These are phyloP conservation scores for Limonius californicus DNA, from an alignment of 1,140 invertebrate genomes.

Conservation along the genomic window DNA sequence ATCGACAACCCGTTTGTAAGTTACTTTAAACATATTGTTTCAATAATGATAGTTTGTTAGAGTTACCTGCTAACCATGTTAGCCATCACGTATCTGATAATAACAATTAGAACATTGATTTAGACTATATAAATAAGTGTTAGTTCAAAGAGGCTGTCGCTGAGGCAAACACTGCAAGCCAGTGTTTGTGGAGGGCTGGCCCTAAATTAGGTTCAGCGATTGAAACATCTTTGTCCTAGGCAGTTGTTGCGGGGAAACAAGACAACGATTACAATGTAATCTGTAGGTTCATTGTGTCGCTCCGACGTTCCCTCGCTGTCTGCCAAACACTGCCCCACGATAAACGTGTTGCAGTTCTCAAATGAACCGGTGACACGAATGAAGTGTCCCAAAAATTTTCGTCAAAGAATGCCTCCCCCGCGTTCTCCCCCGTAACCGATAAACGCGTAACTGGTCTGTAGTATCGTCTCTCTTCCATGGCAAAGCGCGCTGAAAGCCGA, in stretches of 20 bases:
- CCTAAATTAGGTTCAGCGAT: neutral
- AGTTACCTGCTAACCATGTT: too few species aligned
- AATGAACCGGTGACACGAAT: constrained; percentile 13
- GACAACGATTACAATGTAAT: constrained; percentile 31
- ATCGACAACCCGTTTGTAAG: too few species aligned
- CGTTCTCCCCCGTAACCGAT: constrained; percentile 2
- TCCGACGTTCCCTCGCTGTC: constrained; percentile 26
- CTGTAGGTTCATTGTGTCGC: constrained; percentile 32
- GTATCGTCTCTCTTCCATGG: constrained; percentile 2
- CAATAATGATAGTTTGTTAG: too few species aligned
- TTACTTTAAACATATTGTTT: too few species aligned
- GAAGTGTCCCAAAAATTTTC: neutral
- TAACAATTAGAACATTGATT: too few species aligned
- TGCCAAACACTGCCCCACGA: constrained; percentile 24
- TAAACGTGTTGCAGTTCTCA: constrained; percentile 19
- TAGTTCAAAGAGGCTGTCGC: too few species aligned
- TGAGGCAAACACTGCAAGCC: too few species aligned
- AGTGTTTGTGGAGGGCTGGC: too few species aligned
- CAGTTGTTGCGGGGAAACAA: constrained; percentile 19
- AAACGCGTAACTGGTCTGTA: neutral
- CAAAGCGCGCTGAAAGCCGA: neutral
- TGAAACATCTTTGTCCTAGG: constrained; percentile 1
- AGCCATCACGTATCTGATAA: too few species aligned
- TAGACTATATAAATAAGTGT: too few species aligned
- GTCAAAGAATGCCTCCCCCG: constrained; percentile 8